A percentile compares a stretch with the other conserved stretches of the same genome.
Evolutionary conservation across 2,888 invertebrate genomes (phyloP).

Genomic region (Sycophila texana): DNA sequence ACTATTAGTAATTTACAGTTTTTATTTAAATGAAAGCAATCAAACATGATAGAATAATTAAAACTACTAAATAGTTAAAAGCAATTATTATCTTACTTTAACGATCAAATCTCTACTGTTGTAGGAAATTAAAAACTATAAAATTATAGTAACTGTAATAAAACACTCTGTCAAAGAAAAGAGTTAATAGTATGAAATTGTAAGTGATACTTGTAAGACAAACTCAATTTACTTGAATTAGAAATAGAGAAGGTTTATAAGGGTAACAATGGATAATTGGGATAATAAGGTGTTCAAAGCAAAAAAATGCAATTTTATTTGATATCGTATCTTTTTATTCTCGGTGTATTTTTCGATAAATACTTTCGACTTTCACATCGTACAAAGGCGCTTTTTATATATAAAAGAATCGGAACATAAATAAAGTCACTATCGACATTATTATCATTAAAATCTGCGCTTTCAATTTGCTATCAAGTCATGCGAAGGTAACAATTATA

Average conservation of each 20-base stretch:
- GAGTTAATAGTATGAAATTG: too few relatives aligned
- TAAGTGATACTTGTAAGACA: background rate
- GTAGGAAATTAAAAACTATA: too few relatives aligned
- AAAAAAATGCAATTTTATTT: slow-evolving; percentile 23
- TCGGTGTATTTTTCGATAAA: slow-evolving; percentile 67
- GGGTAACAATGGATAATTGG: background rate
- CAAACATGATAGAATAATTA: too few relatives aligned
- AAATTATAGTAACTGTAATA: background rate
- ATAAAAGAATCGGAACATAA: slow-evolving; percentile 55
- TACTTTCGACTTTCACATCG: slow-evolving; percentile 66
- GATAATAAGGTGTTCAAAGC: slow-evolving; percentile 1
- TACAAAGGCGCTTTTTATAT: slow-evolving; percentile 66
- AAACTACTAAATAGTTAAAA: too few relatives aligned
- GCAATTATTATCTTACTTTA: too few relatives aligned
- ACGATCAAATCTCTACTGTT: too few relatives aligned
- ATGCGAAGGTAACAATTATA: slow-evolving; percentile 57
- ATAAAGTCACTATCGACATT: slow-evolving; percentile 53
- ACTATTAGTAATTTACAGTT: too few relatives aligned
- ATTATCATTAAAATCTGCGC: slow-evolving; percentile 51
- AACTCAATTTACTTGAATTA: background rate
- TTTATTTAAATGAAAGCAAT: too few relatives aligned
- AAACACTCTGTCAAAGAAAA: background rate
- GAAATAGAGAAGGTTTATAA: background rate
- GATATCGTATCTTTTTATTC: slow-evolving; percentile 60
- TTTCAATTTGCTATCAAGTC: slow-evolving; percentile 51